Conservation (phyloP, 92 coral and sea anemone species). For the Desmophyllum pertusum region DNA sequence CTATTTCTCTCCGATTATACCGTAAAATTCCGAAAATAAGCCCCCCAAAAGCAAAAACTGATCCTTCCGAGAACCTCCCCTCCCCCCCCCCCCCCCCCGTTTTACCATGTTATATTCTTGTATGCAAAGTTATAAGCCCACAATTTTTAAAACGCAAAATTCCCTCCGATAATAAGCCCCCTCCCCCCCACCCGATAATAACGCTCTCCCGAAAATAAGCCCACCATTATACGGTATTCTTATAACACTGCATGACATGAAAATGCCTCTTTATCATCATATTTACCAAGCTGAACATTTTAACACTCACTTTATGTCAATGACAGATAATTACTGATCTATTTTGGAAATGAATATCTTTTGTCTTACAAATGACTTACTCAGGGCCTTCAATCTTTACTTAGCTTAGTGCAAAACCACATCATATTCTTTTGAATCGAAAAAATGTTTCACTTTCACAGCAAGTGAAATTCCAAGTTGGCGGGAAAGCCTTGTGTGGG, state of each 20-base stretch:
- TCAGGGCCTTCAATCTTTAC: background rate
- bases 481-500: conserved; percentile 16
- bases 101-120: too few species aligned
- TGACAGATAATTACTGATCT: background rate
- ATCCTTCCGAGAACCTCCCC: too few species aligned
- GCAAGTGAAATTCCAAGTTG: conserved; percentile 3
- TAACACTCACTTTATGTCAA: background rate
- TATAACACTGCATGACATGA: background rate
- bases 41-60: too few species aligned
- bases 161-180: too few species aligned
- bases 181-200: too few species aligned
- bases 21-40: too few species aligned
- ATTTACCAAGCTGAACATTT: background rate
- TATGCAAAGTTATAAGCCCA: too few species aligned
- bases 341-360: background rate
- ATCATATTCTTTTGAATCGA: background rate
- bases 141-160: too few species aligned
- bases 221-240: too few species aligned
- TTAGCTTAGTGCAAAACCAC: background rate
- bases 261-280: background rate
- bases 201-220: too few species aligned
- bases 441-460: background rate
- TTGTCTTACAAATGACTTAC: background rate
- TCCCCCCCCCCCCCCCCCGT: too few species aligned
- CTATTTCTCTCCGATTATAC: background rate